These are phyloP conservation scores for Oconnorella tubifera DNA, from an alignment of 2,888 invertebrate genomes.

Conservation along the genomic window DNA sequence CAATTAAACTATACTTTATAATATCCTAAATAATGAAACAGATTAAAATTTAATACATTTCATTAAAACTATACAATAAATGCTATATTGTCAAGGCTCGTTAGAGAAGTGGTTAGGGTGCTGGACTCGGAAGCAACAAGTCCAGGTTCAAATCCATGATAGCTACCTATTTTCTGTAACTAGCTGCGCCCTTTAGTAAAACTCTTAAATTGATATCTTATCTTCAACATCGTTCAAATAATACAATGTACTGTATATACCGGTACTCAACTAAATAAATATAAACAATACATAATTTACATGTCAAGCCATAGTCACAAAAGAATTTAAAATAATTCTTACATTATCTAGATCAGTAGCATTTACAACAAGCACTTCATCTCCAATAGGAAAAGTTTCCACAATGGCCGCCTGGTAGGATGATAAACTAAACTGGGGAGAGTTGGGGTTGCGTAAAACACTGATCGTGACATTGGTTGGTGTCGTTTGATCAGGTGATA, in stretches of 20 bases:
- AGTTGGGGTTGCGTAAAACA: constrained; percentile 42
- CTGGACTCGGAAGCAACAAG: no score
- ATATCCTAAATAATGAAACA: constrained; percentile 34
- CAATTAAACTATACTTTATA: constrained; percentile 39
- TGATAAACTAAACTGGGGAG: constrained; percentile 48
- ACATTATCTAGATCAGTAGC: constrained; percentile 84
- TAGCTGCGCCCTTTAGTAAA: no score
- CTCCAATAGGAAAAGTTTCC: constrained; percentile 47
- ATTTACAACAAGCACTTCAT: constrained; percentile 68
- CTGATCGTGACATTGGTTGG: constrained; percentile 41
- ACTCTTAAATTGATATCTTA: no score
- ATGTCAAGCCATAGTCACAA: background rate
- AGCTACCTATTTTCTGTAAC: no score
- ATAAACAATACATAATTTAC: no score
- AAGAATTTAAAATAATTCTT: constrained; percentile 28
- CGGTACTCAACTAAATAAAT: no score
- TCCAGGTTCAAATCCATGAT: no score
- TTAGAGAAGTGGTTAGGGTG: no score
- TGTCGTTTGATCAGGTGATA: constrained; percentile 33
- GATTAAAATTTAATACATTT: background rate
- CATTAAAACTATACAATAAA: no score
- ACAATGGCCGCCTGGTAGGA: constrained; percentile 35
- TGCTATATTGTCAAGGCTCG: no score
- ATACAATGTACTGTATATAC: no score
- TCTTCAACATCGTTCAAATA: no score